A percentile compares a stretch with the other conserved stretches of the same genome.
These are phyloP conservation scores for Tyria jacobaeae DNA, from an alignment of 2,888 invertebrate genomes.

Conservation along the genomic window DNA sequence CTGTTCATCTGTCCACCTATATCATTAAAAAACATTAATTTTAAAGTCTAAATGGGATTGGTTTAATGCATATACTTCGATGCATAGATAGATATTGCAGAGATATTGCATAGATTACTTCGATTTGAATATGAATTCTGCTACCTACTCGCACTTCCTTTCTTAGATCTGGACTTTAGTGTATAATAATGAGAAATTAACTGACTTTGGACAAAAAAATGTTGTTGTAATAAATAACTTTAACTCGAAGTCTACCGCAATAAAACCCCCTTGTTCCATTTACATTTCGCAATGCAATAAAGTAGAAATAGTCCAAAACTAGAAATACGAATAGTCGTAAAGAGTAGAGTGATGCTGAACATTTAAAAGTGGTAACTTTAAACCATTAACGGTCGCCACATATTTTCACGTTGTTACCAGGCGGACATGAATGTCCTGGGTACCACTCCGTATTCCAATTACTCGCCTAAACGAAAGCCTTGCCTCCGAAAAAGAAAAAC, in stretches of 20 bases:
- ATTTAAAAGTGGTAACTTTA: slow-evolving; percentile 31
- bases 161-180: no score
- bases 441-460: slow-evolving; percentile 53
- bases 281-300: slow-evolving; percentile 25
- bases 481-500: slow-evolving; percentile 51
- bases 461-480: slow-evolving; percentile 54
- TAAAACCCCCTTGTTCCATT: not conserved
- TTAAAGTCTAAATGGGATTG: no score
- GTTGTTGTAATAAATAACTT: not conserved
- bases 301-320: slow-evolving; percentile 21
- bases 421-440: slow-evolving; percentile 38
- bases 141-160: no score
- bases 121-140: no score
- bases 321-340: no score
- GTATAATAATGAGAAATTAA: no score
- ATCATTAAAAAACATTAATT: no score
- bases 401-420: slow-evolving; percentile 50
- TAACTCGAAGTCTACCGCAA: not conserved
- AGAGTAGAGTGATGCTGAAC: slow-evolving; percentile 40
- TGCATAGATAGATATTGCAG: no score
- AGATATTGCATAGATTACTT: no score
- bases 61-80: no score
- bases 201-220: not conserved
- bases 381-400: slow-evolving; percentile 45
- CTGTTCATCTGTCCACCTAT: no score